Percentiles rank a stretch among this genome's conserved stretches.
These are phyloP conservation scores for Drosophila lini DNA, from an alignment of 1,140 invertebrate species.

Conservation along the genomic window DNA sequence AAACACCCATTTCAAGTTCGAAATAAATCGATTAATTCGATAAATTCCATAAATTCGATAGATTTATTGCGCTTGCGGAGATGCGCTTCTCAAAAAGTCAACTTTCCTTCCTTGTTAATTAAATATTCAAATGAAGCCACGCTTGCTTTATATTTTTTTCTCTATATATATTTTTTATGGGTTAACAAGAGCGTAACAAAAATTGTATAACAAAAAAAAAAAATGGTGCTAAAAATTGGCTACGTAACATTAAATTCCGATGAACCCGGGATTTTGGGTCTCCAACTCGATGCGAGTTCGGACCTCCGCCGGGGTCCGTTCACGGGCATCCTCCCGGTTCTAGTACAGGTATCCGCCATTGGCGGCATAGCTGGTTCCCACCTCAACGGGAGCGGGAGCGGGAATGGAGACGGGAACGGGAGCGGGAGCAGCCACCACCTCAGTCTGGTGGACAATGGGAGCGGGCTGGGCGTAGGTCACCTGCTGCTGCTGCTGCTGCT, in stretches of 20 bases:
- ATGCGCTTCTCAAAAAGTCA: constrained; percentile 2
- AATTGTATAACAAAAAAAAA: constrained; percentile 25
- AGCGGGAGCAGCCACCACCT: neutral
- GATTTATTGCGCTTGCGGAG: constrained; percentile 10
- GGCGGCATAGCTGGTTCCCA: constrained; percentile 60
- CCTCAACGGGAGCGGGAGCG: constrained; percentile 6
- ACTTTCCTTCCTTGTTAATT: constrained; percentile 1
- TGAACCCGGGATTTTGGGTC: constrained; percentile 21
- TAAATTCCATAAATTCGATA: neutral
- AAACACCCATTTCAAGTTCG: neutral
- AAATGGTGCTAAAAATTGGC: constrained; percentile 70
- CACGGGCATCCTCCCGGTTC: constrained; percentile 55
- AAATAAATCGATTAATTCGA: neutral
- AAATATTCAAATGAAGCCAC: constrained; percentile 16
- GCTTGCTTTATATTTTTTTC: neutral
- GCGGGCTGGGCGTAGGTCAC: constrained; percentile 47
- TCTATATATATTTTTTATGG: constrained; percentile 26
- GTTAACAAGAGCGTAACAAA: constrained; percentile 32
- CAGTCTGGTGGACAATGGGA: constrained; percentile 12
- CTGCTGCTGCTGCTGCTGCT: constrained; percentile 28
- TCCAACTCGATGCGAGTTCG: constrained; percentile 61
- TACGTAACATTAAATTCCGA: constrained; percentile 53
- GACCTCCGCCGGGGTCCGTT: constrained; percentile 50
- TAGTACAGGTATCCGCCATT: constrained; percentile 76
- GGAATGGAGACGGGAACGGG: neutral